phyloP scores from a whole-genome alignment of 92 coral and sea anemone species.

The Parazoanthus darwini region DNA sequence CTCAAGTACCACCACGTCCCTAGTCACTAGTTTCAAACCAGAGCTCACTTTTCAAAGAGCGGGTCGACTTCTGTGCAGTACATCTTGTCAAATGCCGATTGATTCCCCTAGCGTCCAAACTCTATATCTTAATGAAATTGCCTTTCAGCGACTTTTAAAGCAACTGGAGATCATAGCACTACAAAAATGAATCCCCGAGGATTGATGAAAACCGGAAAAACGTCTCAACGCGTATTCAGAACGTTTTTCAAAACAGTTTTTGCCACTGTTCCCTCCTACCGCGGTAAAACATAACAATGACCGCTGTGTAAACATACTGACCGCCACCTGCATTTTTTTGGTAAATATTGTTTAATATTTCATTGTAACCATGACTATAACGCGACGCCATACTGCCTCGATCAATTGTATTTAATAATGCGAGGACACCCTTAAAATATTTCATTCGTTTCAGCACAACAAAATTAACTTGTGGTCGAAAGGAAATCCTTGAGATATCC shows the following conservation, averaged over 20 bases:
- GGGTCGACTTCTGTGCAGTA: not conserved
- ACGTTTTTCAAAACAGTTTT: slow-evolving; percentile 13
- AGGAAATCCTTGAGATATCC: not conserved
- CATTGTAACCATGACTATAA: not conserved
- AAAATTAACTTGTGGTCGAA: not conserved
- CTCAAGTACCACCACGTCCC: not conserved
- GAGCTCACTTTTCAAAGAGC: not conserved
- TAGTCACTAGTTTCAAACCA: not conserved
- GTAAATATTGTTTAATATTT: slow-evolving; percentile 28
- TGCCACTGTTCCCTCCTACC: not conserved
- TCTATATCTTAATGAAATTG: not conserved
- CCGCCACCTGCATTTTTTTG: slow-evolving; percentile 24
- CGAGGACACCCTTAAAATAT: not conserved
- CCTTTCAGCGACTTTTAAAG: not conserved
- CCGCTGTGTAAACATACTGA: not conserved
- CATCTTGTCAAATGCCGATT: not conserved
- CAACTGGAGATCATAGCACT: slow-evolving; percentile 1
- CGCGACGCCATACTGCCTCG: not conserved
- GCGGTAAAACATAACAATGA: not conserved
- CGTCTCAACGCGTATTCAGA: not conserved
- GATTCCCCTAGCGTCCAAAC: not conserved
- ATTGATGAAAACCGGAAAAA: slow-evolving; percentile 32
- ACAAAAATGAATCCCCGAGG: slow-evolving; percentile 1
- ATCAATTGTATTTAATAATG: not conserved
- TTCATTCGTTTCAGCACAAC: not conserved